A percentile compares a stretch with the other conserved stretches of the same genome.
phyloP scores from a whole-genome alignment of 2,888 invertebrate genomes.

The Asteroscopus sphinx region DNA sequence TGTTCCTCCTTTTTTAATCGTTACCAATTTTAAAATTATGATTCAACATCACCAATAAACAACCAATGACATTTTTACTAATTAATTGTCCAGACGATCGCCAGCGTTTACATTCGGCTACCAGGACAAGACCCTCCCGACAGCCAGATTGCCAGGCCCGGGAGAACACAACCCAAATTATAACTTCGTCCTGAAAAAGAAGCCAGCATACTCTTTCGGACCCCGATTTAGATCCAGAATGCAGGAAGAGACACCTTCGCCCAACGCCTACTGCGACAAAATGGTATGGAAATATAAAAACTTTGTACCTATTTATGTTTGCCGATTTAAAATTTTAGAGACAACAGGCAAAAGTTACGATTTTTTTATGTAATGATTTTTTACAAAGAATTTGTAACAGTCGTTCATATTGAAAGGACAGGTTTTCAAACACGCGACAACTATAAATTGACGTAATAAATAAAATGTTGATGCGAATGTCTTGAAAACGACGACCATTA shows the following conservation, averaged over 20 bases:
- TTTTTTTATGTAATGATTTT: background rate
- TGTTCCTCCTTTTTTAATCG: too few species aligned
- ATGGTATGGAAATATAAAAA: constrained; percentile 66
- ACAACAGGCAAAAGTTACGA: too few species aligned
- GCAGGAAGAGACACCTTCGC: constrained; percentile 66
- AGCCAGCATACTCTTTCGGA: constrained; percentile 76
- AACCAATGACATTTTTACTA: too few species aligned
- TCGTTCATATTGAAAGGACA: background rate
- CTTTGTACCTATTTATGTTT: too few species aligned
- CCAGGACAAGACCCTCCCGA: constrained; percentile 34
- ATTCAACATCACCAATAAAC: too few species aligned
- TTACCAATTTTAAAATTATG: too few species aligned
- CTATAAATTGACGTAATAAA: constrained; percentile 2
- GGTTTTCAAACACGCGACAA: background rate
- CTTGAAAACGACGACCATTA: background rate
- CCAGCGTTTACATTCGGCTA: constrained; percentile 74
- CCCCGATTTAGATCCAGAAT: constrained; percentile 57
- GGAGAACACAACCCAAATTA: constrained; percentile 78
- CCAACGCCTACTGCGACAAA: constrained; percentile 80
- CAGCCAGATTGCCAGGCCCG: constrained; percentile 69
- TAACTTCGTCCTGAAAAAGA: constrained; percentile 66
- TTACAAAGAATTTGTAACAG: background rate
- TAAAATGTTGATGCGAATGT: constrained; percentile 6
- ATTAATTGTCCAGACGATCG: constrained; percentile 57
- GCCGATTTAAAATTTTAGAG: too few species aligned